A percentile compares a stretch with the other conserved stretches of the same genome.
These are phyloP conservation scores for Blera fallax DNA, from an alignment of 2,888 invertebrate genomes.

Conservation along the genomic window DNA sequence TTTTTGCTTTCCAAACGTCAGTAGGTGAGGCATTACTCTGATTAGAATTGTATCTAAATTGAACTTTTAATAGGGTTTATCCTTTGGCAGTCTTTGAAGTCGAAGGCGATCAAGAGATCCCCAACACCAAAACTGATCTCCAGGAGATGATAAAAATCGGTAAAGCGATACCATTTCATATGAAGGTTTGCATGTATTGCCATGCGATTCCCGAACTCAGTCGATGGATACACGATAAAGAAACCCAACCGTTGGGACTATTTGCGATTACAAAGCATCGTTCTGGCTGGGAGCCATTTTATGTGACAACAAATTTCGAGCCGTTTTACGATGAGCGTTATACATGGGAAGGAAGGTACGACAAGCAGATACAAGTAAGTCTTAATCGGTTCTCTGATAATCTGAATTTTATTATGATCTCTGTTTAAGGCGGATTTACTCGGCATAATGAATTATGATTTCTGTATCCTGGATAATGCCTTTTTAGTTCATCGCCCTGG, in stretches of 20 bases:
- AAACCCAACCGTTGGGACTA: neutral
- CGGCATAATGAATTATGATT: constrained; percentile 21
- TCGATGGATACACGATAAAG: neutral
- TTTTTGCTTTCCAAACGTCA: neutral
- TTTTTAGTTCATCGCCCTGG: constrained; percentile 47
- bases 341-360: constrained; percentile 50
- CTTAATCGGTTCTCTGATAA: neutral
- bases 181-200: constrained; percentile 16
- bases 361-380: constrained; percentile 49
- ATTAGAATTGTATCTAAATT: neutral
- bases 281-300: constrained; percentile 29
- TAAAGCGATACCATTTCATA: constrained; percentile 43
- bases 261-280: constrained; percentile 23
- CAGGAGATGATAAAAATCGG: constrained; percentile 1
- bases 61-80: constrained; percentile 15
- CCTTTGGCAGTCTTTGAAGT: constrained; percentile 48
- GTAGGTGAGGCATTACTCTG: neutral
- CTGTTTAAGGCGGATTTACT: constrained; percentile 28
- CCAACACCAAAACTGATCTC: constrained; percentile 36
- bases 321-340: constrained; percentile 46
- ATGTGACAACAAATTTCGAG: constrained; percentile 43
- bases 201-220: constrained; percentile 35
- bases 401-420: neutral
- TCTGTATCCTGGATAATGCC: constrained; percentile 29
- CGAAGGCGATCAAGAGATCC: neutral